Conservation (phyloP, 2,113 vertebrate species). For the Gopherus evgoodei region DNA sequence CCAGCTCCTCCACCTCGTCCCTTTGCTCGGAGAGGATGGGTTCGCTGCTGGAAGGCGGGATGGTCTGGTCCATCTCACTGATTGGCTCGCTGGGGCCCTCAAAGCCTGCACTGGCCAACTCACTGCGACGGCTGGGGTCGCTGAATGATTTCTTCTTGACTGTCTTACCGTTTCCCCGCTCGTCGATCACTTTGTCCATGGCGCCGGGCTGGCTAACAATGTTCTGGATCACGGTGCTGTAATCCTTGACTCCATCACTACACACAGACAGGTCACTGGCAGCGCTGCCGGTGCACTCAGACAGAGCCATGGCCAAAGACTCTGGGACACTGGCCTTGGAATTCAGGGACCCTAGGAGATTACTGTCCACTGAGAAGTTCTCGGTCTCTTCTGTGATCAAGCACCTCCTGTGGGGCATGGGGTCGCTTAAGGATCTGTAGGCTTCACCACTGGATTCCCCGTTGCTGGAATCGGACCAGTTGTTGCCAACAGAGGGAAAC, state of each 20-base stretch:
- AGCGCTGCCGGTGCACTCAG: conserved; percentile 86
- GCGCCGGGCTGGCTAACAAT: conserved; percentile 92
- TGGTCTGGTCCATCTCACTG: conserved; percentile 88
- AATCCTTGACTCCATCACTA: conserved; percentile 89
- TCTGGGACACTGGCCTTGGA: conserved; percentile 82
- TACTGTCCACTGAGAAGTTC: conserved; percentile 95
- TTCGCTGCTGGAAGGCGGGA: conserved; percentile 94
- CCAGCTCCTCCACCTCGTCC: conserved; percentile 74
- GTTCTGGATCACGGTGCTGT: conserved; percentile 91
- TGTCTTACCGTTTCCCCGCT: conserved; percentile 89
- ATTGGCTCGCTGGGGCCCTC: conserved; percentile 87
- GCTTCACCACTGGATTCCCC: conserved; percentile 82
- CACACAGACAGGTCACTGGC: conserved; percentile 93
- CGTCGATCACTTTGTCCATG: conserved; percentile 89
- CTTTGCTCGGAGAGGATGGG: conserved; percentile 90
- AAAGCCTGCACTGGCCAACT: conserved; percentile 76
- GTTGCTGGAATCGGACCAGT: conserved; percentile 83
- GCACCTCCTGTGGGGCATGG: conserved; percentile 92
- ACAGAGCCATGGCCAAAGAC: conserved; percentile 67
- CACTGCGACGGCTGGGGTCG: conserved; percentile 93
- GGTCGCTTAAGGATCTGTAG: conserved; percentile 95
- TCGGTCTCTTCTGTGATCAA: conserved; percentile 83
- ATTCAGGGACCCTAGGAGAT: conserved; percentile 90
- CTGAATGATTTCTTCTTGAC: conserved; percentile 98
- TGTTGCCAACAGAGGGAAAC: conserved; percentile 84